Conservation (phyloP, 2,797 vertebrate genomes). For the Rhinatrema bivittatum region DNA sequence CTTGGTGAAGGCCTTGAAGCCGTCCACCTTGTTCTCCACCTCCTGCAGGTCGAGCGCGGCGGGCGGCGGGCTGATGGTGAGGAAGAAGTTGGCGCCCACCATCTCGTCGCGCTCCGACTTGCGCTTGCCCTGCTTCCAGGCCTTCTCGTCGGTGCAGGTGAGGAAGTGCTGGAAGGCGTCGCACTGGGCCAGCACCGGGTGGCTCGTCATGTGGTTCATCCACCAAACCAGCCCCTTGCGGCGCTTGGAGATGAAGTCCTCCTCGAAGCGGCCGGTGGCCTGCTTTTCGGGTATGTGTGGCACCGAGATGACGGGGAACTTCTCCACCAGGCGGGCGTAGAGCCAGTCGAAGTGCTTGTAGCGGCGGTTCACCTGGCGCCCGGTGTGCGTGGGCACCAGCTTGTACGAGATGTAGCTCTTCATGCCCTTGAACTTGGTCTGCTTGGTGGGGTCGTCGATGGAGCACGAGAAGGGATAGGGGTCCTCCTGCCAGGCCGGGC, state of each 20-base stretch:
- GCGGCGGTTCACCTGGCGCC: constrained; percentile 80
- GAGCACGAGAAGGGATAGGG: constrained; percentile 86
- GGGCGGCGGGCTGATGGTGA: constrained; percentile 80
- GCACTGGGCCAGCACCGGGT: constrained; percentile 84
- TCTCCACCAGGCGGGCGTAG: constrained; percentile 83
- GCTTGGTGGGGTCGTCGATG: constrained; percentile 94
- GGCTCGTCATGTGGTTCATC: constrained; percentile 98
- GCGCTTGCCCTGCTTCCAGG: constrained; percentile 94
- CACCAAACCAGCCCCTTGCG: constrained; percentile 91
- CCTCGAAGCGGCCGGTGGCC: constrained; percentile 93
- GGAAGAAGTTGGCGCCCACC: constrained; percentile 95
- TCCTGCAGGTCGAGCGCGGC: constrained; percentile 83
- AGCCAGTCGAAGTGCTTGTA: constrained; percentile 99
- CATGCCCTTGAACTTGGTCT: constrained; percentile 98
- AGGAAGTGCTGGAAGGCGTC: constrained; percentile 97
- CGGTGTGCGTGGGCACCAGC: constrained; percentile 84
- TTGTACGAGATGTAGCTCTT: constrained; percentile 97
- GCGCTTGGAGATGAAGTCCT: constrained; percentile 96
- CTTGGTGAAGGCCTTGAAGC: constrained; percentile 90
- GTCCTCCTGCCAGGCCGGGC: constrained; percentile 95
- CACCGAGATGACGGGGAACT: constrained; percentile 93
- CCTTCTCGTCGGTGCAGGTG: constrained; percentile 85
- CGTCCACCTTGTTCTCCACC: constrained; percentile 88
- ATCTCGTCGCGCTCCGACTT: constrained; percentile 95
- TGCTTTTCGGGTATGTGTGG: constrained; percentile 96